These are phyloP conservation scores for Bergia sp. DNA, from an alignment of 92 coral and sea anemone species.

Conservation along the genomic window DNA sequence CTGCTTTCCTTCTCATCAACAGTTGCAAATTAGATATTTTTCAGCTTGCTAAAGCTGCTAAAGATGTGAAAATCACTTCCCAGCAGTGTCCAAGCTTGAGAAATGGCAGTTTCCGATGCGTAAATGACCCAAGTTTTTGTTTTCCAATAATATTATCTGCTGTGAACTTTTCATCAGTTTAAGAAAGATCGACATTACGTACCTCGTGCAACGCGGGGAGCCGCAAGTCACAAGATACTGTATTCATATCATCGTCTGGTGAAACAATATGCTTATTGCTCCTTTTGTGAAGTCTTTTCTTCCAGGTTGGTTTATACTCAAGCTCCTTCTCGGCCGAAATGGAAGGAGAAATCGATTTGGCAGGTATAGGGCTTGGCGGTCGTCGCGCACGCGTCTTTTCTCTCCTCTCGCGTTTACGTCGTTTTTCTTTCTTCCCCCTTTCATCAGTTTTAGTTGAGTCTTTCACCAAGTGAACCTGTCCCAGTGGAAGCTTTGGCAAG, in stretches of 20 bases:
- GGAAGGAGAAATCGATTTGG: slow-evolving; percentile 10
- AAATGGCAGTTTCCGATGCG: neutral
- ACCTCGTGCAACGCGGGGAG: slow-evolving; percentile 44
- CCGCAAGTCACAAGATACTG: slow-evolving; percentile 34
- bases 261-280: slow-evolving; percentile 32
- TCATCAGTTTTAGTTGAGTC: slow-evolving; percentile 30
- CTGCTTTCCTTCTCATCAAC: neutral
- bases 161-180: neutral
- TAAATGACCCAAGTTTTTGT: neutral
- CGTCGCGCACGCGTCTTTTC: slow-evolving; percentile 16
- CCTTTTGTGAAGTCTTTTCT: slow-evolving; percentile 45
- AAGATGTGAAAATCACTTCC: slow-evolving; percentile 23
- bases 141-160: neutral
- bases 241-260: slow-evolving; percentile 23
- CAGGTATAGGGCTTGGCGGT: slow-evolving; percentile 30
- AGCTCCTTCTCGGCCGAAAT: slow-evolving; percentile 11
- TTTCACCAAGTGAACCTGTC: slow-evolving; percentile 46
- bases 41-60: neutral
- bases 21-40: neutral
- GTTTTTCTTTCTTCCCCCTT: slow-evolving; percentile 38
- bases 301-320: slow-evolving; percentile 23
- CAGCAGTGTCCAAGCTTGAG: neutral
- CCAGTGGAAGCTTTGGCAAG: slow-evolving; percentile 37
- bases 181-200: slow-evolving; percentile 24
- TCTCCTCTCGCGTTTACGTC: slow-evolving; percentile 33